Evolutionary conservation across 2,113 vertebrate species (phyloP), one percentile per base, ranked within the genome.

Genomic region (Lethenteron reissneri): DNA sequence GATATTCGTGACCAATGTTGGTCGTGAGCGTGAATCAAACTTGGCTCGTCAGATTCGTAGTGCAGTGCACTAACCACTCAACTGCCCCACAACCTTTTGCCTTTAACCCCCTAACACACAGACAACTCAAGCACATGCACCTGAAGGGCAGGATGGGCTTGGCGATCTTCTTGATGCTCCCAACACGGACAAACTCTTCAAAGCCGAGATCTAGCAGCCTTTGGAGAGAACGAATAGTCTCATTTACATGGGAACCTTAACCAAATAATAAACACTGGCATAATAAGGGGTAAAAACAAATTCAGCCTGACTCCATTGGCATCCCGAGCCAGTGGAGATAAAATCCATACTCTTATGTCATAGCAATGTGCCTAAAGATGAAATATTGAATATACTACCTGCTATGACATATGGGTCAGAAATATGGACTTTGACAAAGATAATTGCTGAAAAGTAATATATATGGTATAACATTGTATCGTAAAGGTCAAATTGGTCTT

Each of bases 111-210:
- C 41, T 41, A 41, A 41, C 5, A 41, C 41, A 41, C 41, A 41
- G 4, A 41, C 41, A 41, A 41, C 41, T 41, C 41, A 41, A 41
- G 41, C 41, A 41, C 41, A 41, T 41, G 41, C 10, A 86, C 85
- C 85, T 86, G 5, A 83, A 76, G 10, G 84, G 85, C 75, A 87
- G 77, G 73, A 87, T 71, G n/a, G 83, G 83, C 77, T 84, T 86
- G 1, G 82, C 80, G 72, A 87, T 87, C 79, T 85, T 87, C 73
- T 82, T 80, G 71, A 86, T 60, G 56, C 85, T 86, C 75, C 85
- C 85, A 74, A 87, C 85, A 81, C 85, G 75, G 79, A 87, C 76
- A 73, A 87, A 87, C 62, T 81, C 78, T 72, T 85, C 81, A 78
- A 86, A 87, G 71, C 83, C 85, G 21, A 86, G 79, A 73, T 80